These are phyloP conservation scores for Metopolophium dirhodum DNA, from an alignment of 1,140 invertebrate species.

Conservation along the genomic window DNA sequence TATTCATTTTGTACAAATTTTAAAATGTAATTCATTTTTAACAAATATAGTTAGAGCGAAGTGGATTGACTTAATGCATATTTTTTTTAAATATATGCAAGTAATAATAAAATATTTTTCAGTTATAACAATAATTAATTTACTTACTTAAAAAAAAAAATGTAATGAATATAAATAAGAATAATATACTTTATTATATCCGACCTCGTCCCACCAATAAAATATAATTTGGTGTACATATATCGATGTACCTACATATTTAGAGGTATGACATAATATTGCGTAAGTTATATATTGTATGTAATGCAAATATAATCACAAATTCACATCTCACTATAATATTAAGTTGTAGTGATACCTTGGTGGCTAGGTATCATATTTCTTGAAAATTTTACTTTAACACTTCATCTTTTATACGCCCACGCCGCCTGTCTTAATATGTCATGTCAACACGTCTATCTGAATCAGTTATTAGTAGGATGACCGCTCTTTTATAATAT, in stretches of 20 bases:
- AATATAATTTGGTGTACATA: not conserved
- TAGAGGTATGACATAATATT: not conserved
- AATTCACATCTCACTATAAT: not conserved
- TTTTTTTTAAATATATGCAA: not conserved
- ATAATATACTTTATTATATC: not conserved
- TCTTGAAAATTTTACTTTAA: not conserved
- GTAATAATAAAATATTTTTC: not conserved
- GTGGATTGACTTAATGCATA: too few species aligned
- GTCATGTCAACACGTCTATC: not conserved
- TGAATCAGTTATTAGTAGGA: not conserved
- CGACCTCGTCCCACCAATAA: not conserved
- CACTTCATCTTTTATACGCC: slow-evolving; percentile 20
- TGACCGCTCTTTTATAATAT: not conserved
- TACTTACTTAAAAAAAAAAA: too few species aligned
- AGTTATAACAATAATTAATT: not conserved
- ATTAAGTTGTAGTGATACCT: not conserved
- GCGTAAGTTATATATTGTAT: not conserved
- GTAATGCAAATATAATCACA: slow-evolving; percentile 8
- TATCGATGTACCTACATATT: not conserved
- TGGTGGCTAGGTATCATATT: slow-evolving; percentile 1
- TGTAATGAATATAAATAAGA: too few species aligned
- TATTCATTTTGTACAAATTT: too few species aligned
- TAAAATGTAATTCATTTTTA: not conserved
- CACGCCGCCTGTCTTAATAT: not conserved
- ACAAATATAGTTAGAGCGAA: not conserved